Conservation (phyloP, 1,140 invertebrate genomes). For the Aphaenogaster ashmeadi region DNA sequence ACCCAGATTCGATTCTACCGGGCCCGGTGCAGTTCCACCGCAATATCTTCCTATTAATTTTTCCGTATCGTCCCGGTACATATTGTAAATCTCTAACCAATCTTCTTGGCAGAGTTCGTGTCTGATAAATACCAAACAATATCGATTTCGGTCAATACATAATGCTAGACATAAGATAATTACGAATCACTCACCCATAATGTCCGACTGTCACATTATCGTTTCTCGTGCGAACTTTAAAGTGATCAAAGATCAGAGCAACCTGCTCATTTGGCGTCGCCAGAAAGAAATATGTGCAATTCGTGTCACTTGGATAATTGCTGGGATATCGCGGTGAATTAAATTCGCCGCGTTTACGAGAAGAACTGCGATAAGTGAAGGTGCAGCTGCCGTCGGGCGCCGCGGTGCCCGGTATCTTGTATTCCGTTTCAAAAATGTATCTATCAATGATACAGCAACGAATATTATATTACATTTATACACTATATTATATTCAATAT, state of each 20-base stretch:
- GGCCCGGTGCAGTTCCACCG: slow-evolving; percentile 94
- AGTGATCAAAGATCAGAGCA: slow-evolving; percentile 96
- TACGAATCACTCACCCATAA: slow-evolving; percentile 87
- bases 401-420: slow-evolving; percentile 97
- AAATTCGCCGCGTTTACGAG: slow-evolving; percentile 95
- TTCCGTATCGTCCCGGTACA: slow-evolving; percentile 93
- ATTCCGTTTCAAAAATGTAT: slow-evolving; percentile 96
- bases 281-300: slow-evolving; percentile 96
- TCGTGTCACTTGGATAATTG: slow-evolving; percentile 97
- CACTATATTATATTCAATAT: too few species aligned
- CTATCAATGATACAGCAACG: slow-evolving; percentile 66
- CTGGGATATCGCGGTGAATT: slow-evolving; percentile 98
- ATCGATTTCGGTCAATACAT: not conserved
- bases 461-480: not conserved
- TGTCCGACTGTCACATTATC: slow-evolving; percentile 87
- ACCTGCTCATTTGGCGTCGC: slow-evolving; percentile 96
- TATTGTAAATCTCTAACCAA: slow-evolving; percentile 97
- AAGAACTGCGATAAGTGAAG: slow-evolving; percentile 96
- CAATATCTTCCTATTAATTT: slow-evolving; percentile 95
- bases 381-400: slow-evolving; percentile 95
- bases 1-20: slow-evolving; percentile 95
- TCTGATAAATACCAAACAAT: slow-evolving; percentile 81
- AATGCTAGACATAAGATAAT: not conserved
- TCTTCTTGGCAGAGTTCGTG: slow-evolving; percentile 94
- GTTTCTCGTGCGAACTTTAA: slow-evolving; percentile 93